Conservation (phyloP, 2,113 vertebrate genomes). For the Pavo muticus region DNA sequence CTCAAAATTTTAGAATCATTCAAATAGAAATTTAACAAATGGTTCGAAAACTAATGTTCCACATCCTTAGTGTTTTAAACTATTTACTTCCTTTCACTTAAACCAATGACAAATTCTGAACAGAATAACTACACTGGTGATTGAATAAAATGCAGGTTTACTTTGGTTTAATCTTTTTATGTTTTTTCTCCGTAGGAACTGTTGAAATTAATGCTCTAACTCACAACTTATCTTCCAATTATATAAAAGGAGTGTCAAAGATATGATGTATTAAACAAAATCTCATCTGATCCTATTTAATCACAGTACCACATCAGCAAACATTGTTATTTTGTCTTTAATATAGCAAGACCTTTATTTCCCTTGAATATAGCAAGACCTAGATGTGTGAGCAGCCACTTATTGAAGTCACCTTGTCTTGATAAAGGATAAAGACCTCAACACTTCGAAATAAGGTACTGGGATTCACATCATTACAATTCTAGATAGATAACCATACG, state of each 20-base stretch:
- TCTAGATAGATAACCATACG: background rate
- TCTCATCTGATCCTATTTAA: background rate
- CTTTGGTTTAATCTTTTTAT: background rate
- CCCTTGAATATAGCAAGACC: background rate
- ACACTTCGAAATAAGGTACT: background rate
- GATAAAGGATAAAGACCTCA: background rate
- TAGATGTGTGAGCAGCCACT: background rate
- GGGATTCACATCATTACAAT: background rate
- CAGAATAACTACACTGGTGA: background rate
- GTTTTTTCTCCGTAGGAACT: background rate
- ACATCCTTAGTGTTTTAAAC: background rate
- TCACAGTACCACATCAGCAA: background rate
- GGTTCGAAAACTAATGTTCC: background rate
- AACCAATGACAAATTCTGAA: background rate
- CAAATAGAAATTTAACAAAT: background rate
- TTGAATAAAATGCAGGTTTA: background rate
- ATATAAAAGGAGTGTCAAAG: background rate
- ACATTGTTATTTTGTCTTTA: background rate
- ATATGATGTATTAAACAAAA: background rate
- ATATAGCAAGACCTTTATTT: background rate
- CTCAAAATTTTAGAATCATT: background rate
- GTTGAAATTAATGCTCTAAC: background rate
- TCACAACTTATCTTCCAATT: background rate
- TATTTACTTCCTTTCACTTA: background rate
- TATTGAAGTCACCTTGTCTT: background rate